Percentiles rank a stretch among this genome's conserved stretches.
Conservation (phyloP, 2,888 invertebrate genomes). For the Diloba caeruleocephala region DNA sequence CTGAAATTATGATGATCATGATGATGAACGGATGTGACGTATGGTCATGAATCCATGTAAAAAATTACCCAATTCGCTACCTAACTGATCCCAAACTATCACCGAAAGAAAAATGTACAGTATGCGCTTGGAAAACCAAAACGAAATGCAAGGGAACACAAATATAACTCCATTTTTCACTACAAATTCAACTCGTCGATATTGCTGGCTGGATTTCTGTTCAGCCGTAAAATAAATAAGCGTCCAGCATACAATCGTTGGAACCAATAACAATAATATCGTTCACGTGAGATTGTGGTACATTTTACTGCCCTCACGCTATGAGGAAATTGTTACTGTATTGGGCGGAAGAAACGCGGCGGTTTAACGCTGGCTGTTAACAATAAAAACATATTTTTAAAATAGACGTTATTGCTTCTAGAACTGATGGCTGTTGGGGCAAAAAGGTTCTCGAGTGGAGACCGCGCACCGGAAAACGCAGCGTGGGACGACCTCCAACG, state of each 20-base stretch:
- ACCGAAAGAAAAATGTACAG: too few relatives aligned
- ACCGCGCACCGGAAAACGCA: too few relatives aligned
- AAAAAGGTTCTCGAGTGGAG: too few relatives aligned
- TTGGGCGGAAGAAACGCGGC: constrained; percentile 13
- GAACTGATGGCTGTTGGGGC: background rate
- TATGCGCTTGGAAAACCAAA: constrained; percentile 3
- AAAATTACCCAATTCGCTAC: too few relatives aligned
- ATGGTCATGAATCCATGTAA: too few relatives aligned
- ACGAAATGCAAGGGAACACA: background rate
- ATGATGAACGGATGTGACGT: too few relatives aligned
- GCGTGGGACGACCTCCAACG: too few relatives aligned
- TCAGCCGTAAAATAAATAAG: constrained; percentile 40
- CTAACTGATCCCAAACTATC: too few relatives aligned
- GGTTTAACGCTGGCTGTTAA: background rate
- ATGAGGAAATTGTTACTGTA: constrained; percentile 20
- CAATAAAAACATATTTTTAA: too few relatives aligned
- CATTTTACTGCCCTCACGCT: constrained; percentile 31
- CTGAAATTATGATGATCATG: too few relatives aligned
- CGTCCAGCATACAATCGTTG: constrained; percentile 2
- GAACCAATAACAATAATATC: constrained; percentile 45
- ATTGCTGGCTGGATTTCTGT: constrained; percentile 28
- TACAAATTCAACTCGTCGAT: constrained; percentile 19
- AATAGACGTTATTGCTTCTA: too few relatives aligned
- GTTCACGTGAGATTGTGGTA: constrained; percentile 32
- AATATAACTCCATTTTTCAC: constrained; percentile 28